Evolutionary conservation across 2,113 vertebrate genomes (phyloP).

Genomic region (Barbus barbus): DNA sequence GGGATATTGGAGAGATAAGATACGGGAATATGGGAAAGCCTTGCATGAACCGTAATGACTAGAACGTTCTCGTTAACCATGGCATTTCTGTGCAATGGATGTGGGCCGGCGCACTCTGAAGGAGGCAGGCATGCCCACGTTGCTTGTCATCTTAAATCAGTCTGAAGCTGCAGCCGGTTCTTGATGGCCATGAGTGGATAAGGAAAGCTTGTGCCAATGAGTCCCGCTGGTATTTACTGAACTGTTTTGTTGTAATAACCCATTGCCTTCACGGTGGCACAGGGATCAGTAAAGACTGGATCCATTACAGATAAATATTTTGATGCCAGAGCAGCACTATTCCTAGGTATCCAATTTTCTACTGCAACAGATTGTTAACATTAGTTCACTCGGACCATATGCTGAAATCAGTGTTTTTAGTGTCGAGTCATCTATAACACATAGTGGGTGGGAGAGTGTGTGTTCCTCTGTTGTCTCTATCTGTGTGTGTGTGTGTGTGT

Average conservation of each 20-base stretch:
- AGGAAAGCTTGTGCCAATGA: constrained; percentile 23
- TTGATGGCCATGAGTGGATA: constrained; percentile 15
- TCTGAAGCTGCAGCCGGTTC: background rate
- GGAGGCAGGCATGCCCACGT: constrained; percentile 19
- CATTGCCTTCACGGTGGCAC: constrained; percentile 16
- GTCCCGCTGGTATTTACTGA: constrained; percentile 14
- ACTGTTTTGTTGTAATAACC: constrained; percentile 14
- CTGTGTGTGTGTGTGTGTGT: background rate
- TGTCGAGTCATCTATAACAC: constrained; percentile 7
- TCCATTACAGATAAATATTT: constrained; percentile 18
- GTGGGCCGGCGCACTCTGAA: background rate
- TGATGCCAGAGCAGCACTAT: background rate
- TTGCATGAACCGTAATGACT: constrained; percentile 18
- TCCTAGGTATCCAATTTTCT: constrained; percentile 6
- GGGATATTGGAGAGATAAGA: constrained; percentile 17
- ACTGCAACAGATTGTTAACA: constrained; percentile 8
- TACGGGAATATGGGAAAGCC: constrained; percentile 17
- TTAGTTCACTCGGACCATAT: constrained; percentile 11
- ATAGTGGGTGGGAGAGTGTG: constrained; percentile 3
- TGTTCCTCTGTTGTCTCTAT: background rate
- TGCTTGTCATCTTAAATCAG: constrained; percentile 33
- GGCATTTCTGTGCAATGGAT: background rate
- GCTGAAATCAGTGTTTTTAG: constrained; percentile 33
- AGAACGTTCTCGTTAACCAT: constrained; percentile 22
- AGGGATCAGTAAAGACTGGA: constrained; percentile 17